Conservation (phyloP, 2,888 invertebrate species). For the Ectemnius cavifrons region DNA sequence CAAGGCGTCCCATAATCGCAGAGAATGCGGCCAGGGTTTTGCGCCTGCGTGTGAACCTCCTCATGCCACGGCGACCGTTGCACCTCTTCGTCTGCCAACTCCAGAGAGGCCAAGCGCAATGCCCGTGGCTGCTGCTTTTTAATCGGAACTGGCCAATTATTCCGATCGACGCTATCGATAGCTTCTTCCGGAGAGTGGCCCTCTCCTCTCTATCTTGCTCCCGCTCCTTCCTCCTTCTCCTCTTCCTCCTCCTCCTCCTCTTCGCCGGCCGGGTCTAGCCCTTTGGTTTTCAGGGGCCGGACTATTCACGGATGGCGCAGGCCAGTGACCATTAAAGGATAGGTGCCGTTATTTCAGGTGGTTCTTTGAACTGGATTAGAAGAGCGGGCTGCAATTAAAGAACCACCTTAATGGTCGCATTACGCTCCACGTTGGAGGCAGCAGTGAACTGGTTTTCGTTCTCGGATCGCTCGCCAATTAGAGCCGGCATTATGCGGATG, state of each 20-base stretch:
- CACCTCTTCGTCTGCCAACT: constrained; percentile 56
- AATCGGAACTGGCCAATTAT: constrained; percentile 20
- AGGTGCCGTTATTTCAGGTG: too few species aligned
- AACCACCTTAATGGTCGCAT: neutral
- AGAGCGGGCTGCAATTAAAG: neutral
- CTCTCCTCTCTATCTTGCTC: too few species aligned
- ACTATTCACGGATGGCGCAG: too few species aligned
- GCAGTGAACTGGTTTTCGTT: neutral
- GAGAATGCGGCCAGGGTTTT: constrained; percentile 74
- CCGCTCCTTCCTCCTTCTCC: too few species aligned
- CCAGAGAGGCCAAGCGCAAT: constrained; percentile 7
- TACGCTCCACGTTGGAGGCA: neutral
- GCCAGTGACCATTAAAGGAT: too few species aligned
- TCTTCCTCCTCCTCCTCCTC: too few species aligned
- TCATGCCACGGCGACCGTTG: constrained; percentile 72
- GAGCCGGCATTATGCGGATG: neutral
- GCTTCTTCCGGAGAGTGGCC: too few species aligned
- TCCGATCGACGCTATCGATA: constrained; percentile 3
- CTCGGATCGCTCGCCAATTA: constrained; percentile 9
- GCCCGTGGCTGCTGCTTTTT: too few species aligned
- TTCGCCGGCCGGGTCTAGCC: too few species aligned
- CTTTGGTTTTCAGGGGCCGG: too few species aligned
- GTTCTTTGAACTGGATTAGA: neutral
- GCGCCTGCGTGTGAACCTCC: constrained; percentile 76
- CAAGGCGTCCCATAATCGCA: constrained; percentile 80